phyloP scores from a whole-genome alignment of 1,140 invertebrate genomes.

The Cherax destructor region DNA sequence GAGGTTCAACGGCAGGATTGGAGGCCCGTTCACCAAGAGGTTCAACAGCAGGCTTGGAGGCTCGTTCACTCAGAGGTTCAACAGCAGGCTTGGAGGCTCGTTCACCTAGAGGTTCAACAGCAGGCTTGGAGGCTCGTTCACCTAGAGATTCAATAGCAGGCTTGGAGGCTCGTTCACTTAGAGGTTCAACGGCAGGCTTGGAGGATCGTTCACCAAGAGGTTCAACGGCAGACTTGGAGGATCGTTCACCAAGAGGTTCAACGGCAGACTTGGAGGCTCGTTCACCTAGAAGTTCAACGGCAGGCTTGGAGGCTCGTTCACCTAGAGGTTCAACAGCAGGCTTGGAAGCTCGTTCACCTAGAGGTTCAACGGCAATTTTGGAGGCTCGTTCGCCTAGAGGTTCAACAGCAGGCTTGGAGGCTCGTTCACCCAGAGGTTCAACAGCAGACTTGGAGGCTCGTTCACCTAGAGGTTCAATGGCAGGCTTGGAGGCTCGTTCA shows the following conservation, averaged over 20 bases:
- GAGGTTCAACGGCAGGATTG: not conserved
- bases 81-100: not conserved
- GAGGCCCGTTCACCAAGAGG: slow-evolving; percentile 16
- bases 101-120: slow-evolving; percentile 20
- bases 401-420: slow-evolving; percentile 21
- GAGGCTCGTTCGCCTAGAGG: slow-evolving; percentile 1
- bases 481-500: slow-evolving; percentile 21
- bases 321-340: slow-evolving; percentile 24
- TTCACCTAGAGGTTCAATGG: slow-evolving; percentile 29
- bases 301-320: slow-evolving; percentile 22
- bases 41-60: not conserved
- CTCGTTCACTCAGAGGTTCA: not conserved
- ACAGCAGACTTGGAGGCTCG: slow-evolving; percentile 8
- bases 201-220: slow-evolving; percentile 14
- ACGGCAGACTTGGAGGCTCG: slow-evolving; percentile 11
- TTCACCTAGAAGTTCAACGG: slow-evolving; percentile 27
- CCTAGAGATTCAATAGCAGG: not conserved
- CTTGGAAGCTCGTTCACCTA: slow-evolving; percentile 17
- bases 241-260: slow-evolving; percentile 24
- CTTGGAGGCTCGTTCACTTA: slow-evolving; percentile 9
- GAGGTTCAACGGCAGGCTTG: slow-evolving; percentile 12
- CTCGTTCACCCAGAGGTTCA: slow-evolving; percentile 28
- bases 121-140: slow-evolving; percentile 3
- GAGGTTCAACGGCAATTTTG: slow-evolving; percentile 9
- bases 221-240: slow-evolving; percentile 18